Percentiles rank a stretch among this genome's conserved stretches.
Conservation (phyloP, 2,797 vertebrate genomes). For the Pangasius mekongensis region DNA sequence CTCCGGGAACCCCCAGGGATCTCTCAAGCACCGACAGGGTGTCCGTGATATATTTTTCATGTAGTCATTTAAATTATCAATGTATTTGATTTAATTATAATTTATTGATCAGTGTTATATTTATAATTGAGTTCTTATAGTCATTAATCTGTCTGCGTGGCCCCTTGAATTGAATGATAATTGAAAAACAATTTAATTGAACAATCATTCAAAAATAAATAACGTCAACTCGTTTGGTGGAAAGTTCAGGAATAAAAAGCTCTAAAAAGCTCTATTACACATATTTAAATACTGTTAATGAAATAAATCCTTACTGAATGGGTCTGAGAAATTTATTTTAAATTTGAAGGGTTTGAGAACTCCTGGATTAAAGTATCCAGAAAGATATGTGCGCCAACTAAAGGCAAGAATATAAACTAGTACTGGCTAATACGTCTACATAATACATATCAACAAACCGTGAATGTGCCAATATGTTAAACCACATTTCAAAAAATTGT, state of each 20-base stretch:
- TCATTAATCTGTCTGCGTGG: not conserved
- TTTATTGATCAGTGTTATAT: not conserved
- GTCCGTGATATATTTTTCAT: not conserved
- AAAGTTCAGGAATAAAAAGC: not conserved
- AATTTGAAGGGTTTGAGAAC: not conserved
- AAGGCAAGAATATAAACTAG: not conserved
- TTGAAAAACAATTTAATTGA: not conserved
- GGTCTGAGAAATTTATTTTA: not conserved
- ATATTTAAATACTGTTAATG: not conserved
- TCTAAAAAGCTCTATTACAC: not conserved
- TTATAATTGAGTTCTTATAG: not conserved
- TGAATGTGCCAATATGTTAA: not conserved
- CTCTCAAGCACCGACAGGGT: not conserved
- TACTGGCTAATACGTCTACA: not conserved
- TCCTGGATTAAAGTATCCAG: not conserved
- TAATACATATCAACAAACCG: not conserved
- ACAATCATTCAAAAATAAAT: not conserved
- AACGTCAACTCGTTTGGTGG: not conserved
- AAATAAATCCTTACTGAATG: not conserved
- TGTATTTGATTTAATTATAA: not conserved
- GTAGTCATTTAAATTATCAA: not conserved
- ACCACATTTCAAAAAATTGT: too few species aligned
- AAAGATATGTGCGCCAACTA: not conserved
- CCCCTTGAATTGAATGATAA: not conserved
- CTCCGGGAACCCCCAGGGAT: not conserved